A percentile compares a stretch with the other conserved stretches of the same genome.
Conservation (phyloP, 2,113 vertebrate genomes). For the Hyperopisus bebe region DNA sequence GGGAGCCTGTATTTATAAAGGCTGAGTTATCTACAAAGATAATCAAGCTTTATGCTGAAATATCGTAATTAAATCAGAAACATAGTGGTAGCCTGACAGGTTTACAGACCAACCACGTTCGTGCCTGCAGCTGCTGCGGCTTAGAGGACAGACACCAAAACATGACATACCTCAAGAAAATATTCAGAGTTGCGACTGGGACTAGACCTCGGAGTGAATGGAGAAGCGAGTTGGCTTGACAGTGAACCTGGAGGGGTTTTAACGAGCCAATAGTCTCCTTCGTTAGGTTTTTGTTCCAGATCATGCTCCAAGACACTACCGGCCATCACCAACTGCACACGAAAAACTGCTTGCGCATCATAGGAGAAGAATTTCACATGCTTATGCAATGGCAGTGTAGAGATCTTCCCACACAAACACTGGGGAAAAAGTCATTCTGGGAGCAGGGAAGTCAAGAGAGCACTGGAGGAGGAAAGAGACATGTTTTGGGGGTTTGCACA, state of each 20-base stretch:
- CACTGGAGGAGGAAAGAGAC: background rate
- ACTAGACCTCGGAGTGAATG: background rate
- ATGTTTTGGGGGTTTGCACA: background rate
- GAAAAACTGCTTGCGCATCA: background rate
- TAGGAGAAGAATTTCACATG: background rate
- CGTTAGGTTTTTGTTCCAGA: background rate
- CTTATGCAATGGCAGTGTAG: background rate
- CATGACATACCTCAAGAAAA: background rate
- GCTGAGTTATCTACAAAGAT: background rate
- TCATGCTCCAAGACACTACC: background rate
- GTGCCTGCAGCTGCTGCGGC: background rate
- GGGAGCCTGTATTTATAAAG: background rate
- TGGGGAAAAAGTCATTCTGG: background rate
- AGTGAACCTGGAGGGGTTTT: background rate
- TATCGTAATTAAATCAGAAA: background rate
- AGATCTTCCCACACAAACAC: background rate
- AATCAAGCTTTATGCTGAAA: background rate
- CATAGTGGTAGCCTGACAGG: background rate
- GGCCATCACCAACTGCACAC: background rate
- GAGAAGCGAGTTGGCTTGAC: background rate
- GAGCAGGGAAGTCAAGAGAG: background rate
- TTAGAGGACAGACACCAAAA: background rate
- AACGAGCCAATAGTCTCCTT: background rate
- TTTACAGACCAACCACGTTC: background rate
- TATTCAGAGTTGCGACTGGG: background rate